Base-by-base conservation (phyloP, 2,113 vertebrate species). In the Aphyosemion australe region DNA sequence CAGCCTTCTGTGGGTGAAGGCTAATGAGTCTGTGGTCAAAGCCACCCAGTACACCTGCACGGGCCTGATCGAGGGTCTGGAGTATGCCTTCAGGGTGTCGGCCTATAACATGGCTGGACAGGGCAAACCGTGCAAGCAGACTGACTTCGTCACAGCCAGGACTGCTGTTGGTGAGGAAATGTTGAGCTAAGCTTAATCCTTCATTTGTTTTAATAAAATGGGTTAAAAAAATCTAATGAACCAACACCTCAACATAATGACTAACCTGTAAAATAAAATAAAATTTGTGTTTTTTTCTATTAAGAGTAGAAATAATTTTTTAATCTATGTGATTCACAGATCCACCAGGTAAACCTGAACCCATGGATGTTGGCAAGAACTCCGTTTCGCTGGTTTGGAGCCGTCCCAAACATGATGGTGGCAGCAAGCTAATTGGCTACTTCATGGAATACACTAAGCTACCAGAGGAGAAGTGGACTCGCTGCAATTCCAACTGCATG, bases 341-440 rank as follows among this genome's bases (percentile, higher is more conserved):
- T 90, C 94, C 94, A 65, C 97, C 97, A 79, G 97, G 97, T 69
- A 99, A 99, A 92, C 97, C 97, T 21, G 96, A 99, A 92, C 91
- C 94, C 76, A 94, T 95, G 88, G 97, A 99, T 84, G 93, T 99
- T 73, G 95, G 94, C 68, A 98, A 92, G 84, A 94, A 58, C 86
- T 91, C 94, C 1, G 96, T 93, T 12, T 96, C 96, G 7, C 87
- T 99, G 82, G 85, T 98, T 59, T 99, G 97, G 97, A 90, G 83
- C 72, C 93, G 94, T 71, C 96, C 97, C 69, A 95, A 95, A 69
- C 94, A 98, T 48, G 97, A 99, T 59, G 97, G 97, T 51, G 97
- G 97, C 53, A 99, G 97, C 89, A 98, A 95, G 90, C 91, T 99
- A 61, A 91, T 97, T 79, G 97, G 97, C 37, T 99, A 99, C 83